Conservation (phyloP, 1,140 invertebrate species). For the Camponotus pennsylvanicus region DNA sequence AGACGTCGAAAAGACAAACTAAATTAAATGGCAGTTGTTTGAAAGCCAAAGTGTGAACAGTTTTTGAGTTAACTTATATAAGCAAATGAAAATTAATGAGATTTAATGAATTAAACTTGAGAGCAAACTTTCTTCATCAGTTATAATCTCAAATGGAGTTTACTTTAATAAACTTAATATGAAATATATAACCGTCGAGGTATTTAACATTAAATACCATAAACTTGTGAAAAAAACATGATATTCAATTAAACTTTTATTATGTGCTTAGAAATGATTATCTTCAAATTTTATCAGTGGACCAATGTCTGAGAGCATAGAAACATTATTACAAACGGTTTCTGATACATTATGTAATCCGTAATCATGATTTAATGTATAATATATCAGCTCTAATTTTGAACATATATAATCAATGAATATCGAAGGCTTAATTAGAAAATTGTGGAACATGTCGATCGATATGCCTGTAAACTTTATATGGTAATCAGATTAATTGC, state of each 20-base stretch:
- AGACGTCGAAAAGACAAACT: background rate
- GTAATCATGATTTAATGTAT: background rate
- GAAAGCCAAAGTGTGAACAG: background rate
- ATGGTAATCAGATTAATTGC: background rate
- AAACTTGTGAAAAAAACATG: background rate
- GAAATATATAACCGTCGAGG: background rate
- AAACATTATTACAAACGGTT: too few species aligned
- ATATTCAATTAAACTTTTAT: background rate
- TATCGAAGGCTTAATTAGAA: background rate
- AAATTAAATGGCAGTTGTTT: background rate
- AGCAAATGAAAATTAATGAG: conserved; percentile 19
- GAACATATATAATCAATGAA: background rate
- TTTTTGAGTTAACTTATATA: background rate
- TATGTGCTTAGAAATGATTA: background rate
- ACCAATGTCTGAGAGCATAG: background rate
- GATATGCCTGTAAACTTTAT: background rate
- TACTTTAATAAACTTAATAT: conserved; percentile 1
- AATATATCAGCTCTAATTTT: background rate
- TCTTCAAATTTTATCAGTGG: background rate
- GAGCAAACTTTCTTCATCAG: conserved; percentile 1
- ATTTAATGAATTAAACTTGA: conserved; percentile 8
- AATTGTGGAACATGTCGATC: background rate
- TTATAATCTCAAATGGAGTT: background rate
- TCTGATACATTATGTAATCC: background rate
- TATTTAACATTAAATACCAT: background rate